Percentiles rank a stretch among this genome's conserved stretches.
Evolutionary conservation across 2,888 invertebrate genomes (phyloP).

Genomic region (Agrochola lota): DNA sequence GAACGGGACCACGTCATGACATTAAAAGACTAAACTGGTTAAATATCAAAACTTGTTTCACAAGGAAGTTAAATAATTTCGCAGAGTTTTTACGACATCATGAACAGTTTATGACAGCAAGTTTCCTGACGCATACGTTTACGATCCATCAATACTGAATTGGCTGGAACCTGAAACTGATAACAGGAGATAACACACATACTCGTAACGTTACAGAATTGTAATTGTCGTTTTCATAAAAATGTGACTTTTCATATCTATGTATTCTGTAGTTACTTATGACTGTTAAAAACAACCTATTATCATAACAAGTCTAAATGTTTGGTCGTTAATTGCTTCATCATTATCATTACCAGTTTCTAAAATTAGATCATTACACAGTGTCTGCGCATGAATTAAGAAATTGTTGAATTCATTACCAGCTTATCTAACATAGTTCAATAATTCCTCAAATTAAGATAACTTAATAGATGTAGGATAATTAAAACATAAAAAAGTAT

Average conservation of each 20-base stretch:
- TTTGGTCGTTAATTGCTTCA: slow-evolving; percentile 11
- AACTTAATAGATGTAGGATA: background rate
- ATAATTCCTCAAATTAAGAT: background rate
- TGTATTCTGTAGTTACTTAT: background rate
- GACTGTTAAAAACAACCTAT: slow-evolving; percentile 2
- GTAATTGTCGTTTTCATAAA: background rate
- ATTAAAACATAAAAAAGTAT: no score
- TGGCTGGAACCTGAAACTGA: slow-evolving; percentile 35
- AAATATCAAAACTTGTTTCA: slow-evolving; percentile 39
- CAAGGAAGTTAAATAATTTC: slow-evolving; percentile 35
- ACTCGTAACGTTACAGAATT: background rate
- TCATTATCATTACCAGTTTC: slow-evolving; percentile 3
- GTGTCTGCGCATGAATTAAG: background rate
- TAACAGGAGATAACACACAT: slow-evolving; percentile 33
- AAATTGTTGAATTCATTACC: background rate
- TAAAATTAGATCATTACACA: background rate
- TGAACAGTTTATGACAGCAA: slow-evolving; percentile 48
- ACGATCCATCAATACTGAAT: slow-evolving; percentile 53
- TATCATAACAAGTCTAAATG: background rate
- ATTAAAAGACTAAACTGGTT: slow-evolving; percentile 31
- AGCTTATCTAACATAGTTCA: background rate
- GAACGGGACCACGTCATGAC: slow-evolving; percentile 4
- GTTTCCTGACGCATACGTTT: slow-evolving; percentile 45
- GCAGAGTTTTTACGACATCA: slow-evolving; percentile 32
- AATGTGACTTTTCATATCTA: background rate